Base-by-base conservation (phyloP, 2,888 invertebrate species). In the Brachyopa scutellaris region DNA sequence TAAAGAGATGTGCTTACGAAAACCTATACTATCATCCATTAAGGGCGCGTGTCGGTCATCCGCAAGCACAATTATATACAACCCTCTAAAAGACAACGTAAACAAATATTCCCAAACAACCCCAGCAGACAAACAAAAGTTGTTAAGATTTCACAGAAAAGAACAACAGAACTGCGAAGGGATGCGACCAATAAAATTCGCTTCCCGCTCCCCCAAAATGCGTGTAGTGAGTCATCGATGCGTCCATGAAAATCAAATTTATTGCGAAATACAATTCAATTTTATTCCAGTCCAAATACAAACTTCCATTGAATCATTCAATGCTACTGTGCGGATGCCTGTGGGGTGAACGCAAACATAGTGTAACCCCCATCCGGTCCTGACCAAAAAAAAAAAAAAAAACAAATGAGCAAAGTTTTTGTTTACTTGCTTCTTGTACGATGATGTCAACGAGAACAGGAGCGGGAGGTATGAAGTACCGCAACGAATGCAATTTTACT, bases 141-240 rank as follows among this genome's bases (percentile, higher is more conserved):
- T 19, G n/a, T 55, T 7, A 21, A 19, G 8, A n/a, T n/a, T 47
- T 47, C 36, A 1, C 23, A 49, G 13, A 47, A 38, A 26, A 38
- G 17, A 33, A 17, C 21, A 42, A 59, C 45, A 42, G 17, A 33
- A 62, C 36, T 7, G 8, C n/a, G n/a, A 17, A 17, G 36, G 38
- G 38, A 64, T 26, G 26, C 23, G 15, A 19, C 45, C 11, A 3
- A 51, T 53, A 47, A 45, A 31, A 69, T 53, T 49, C 21, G 7
- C 40, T 23, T 23, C 40, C 36, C 26, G n/a, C n/a, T n/a, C n/a
- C n/a, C n/a, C 62, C 62, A 26, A 45, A 66, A 74, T 40, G 57
- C 66, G 42, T 57, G 49, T 11, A 21, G n/a, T 80, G 79, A 80
- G 55, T 80, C 79, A 80, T 80, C 79, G 74, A 74, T 49, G 74